phyloP scores from a whole-genome alignment of 1,140 invertebrate genomes.

The Trachelipus rathkii region DNA sequence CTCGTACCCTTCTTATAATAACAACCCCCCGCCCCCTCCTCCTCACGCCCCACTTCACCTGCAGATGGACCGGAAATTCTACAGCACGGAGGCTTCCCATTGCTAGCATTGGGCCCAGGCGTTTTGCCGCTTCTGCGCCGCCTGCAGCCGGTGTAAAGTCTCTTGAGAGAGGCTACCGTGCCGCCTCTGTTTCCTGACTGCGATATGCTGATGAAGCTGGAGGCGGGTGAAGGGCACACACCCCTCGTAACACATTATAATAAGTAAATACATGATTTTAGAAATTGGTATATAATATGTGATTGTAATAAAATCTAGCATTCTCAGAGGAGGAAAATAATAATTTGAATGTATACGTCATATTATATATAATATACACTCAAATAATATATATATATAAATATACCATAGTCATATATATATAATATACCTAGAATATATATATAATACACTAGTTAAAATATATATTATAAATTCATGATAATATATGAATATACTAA shows the following conservation, averaged over 20 bases:
- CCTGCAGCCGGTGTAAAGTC: background rate
- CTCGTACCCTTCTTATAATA: slow-evolving; percentile 21
- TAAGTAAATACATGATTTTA: too few species aligned
- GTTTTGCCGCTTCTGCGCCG: background rate
- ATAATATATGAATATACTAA: too few species aligned
- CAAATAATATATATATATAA: too few species aligned
- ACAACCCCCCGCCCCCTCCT: slow-evolving; percentile 37
- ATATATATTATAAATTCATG: too few species aligned
- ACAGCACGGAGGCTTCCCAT: slow-evolving; percentile 40
- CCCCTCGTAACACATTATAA: background rate
- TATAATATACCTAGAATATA: too few species aligned
- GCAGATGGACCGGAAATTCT: slow-evolving; percentile 38
- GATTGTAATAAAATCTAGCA: too few species aligned
- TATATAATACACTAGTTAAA: too few species aligned
- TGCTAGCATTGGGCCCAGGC: slow-evolving; percentile 32
- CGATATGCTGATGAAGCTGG: background rate
- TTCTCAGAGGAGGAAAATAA: too few species aligned
- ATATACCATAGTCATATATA: too few species aligned
- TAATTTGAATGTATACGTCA: too few species aligned
- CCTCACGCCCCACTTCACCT: slow-evolving; percentile 42
- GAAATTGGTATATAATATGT: too few species aligned
- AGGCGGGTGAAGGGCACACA: background rate
- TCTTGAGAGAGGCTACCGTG: background rate
- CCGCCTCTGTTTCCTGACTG: background rate
- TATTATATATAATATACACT: too few species aligned